phyloP scores from a whole-genome alignment of 1,140 invertebrate species.

The Limonius californicus region DNA sequence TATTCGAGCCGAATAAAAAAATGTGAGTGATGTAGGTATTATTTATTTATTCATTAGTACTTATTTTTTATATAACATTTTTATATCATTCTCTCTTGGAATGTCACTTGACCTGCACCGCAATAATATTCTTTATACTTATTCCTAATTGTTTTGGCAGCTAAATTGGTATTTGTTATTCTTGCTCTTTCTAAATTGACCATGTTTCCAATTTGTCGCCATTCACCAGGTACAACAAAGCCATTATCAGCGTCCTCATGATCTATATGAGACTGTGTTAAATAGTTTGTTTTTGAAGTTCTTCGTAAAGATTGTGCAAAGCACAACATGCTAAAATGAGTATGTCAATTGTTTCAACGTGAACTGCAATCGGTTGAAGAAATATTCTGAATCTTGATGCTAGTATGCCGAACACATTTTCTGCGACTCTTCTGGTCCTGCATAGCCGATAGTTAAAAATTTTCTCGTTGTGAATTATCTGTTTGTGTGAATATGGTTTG shows the following conservation, averaged over 20 bases:
- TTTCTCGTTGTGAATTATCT: constrained; percentile 31
- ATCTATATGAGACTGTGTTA: constrained; percentile 14
- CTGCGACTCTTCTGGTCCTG: constrained; percentile 34
- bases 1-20: not conserved
- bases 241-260: constrained; percentile 16
- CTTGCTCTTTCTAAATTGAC: constrained; percentile 16
- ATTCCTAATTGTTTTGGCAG: not conserved
- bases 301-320: constrained; percentile 27
- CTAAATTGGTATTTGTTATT: constrained; percentile 11
- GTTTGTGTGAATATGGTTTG: constrained; percentile 36
- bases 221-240: constrained; percentile 14
- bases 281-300: not conserved
- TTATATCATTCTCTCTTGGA: not conserved
- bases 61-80: not conserved
- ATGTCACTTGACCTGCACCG: not conserved
- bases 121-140: not conserved
- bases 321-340: constrained; percentile 33
- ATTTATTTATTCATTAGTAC: not conserved
- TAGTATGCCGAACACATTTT: constrained; percentile 47
- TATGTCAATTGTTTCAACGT: constrained; percentile 33
- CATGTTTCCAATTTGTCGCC: constrained; percentile 21
- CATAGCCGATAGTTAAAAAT: constrained; percentile 13
- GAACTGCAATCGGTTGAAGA: constrained; percentile 35
- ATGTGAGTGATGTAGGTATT: not conserved
- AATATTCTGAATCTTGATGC: constrained; percentile 36